These are phyloP conservation scores for Lithophane socia DNA, from an alignment of 2,888 invertebrate species.

Conservation along the genomic window DNA sequence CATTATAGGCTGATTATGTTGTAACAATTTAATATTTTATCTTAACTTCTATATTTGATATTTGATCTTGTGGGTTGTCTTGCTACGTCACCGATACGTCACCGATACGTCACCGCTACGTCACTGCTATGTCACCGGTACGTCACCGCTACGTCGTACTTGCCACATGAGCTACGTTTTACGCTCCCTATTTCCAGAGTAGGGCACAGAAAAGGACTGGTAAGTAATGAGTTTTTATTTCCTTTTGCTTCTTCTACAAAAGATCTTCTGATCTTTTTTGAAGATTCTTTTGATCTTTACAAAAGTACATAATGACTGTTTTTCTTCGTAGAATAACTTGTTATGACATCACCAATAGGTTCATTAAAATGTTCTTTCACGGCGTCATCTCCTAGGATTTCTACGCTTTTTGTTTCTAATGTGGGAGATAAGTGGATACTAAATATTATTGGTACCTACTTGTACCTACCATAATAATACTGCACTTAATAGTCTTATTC, in stretches of 20 bases:
- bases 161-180: background rate
- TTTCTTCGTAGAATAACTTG: background rate
- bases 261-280: background rate
- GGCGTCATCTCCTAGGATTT: background rate
- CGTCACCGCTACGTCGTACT: background rate
- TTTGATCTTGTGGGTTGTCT: no score
- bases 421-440: background rate
- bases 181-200: no score
- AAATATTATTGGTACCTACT: background rate
- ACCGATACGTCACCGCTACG: no score
- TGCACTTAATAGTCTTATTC: constrained; percentile 4
- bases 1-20: background rate
- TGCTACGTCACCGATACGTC: no score
- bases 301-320: background rate
- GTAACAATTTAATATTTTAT: background rate
- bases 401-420: no score
- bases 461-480: background rate
- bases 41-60: no score
- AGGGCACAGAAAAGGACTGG: background rate
- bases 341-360: background rate
- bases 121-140: no score
- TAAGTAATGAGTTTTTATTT: background rate
- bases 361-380: background rate
- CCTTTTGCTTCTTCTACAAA: background rate
- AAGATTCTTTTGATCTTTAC: background rate